Base-by-base conservation (phyloP, 2,797 vertebrate species). In the Epinephelus awoara region DNA sequence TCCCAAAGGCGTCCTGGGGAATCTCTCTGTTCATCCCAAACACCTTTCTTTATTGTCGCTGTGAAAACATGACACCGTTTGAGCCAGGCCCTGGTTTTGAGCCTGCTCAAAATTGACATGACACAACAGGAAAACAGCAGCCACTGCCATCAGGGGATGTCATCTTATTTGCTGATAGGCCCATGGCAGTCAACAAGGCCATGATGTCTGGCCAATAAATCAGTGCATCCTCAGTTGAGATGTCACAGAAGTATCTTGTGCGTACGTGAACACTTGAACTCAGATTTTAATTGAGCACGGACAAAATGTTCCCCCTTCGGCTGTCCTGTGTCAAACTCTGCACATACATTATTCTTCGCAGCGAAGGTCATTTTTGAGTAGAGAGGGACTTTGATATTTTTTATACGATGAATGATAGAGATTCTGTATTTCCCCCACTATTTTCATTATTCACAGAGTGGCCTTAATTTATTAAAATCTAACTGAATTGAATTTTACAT, bases 361-460 rank as follows among this genome's bases (percentile, higher is more conserved):
- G 19, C 44, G 29, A 70, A 64, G 57, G 58, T 82, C 23, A 14
- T 23, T 65, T 57, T 15, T 25, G 15, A 72, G 38, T 55, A n/a
- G 5, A 47, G 6, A 9, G 12, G 8, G n/a, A n/a, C n/a, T 38
- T 54, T 27, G 1, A 25, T 61, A 6, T 6, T 34, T 38, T 63
- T 49, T 2, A 51, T 50, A 21, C 8, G 15, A 10, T 49, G 51
- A 19, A 25, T 29, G 18, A 76, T 54, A 8, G 13, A 54, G 40
- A 49, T 34, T 44, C 17, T 29, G 15, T 46, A 38, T 72, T 58
- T 40, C 15, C 19, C n/a, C n/a, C 21, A 9, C 8, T 27, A 11
- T 46, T 56, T 64, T 52, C 0, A 47, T 47, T 56, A 21, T 14
- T 15, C 25, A n/a, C 4, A 58, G 3, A 23, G 38, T n/a, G 42